These are phyloP conservation scores for Antechinus stuartii DNA, from an alignment of 2,113 vertebrate genomes.

Conservation along the genomic window DNA sequence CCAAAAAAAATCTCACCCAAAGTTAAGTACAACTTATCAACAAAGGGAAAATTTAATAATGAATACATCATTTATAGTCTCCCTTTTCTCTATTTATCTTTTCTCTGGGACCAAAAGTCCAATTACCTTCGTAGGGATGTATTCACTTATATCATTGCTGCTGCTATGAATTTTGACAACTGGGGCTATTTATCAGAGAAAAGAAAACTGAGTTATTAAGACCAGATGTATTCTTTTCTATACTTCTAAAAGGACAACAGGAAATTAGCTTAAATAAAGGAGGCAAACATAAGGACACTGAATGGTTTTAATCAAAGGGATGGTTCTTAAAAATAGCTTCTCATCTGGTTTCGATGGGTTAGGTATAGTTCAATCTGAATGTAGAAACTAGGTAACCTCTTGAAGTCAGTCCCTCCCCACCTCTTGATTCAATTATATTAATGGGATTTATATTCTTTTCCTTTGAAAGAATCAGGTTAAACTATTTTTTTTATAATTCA, in stretches of 20 bases:
- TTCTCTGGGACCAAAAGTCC: neutral
- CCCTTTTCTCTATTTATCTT: neutral
- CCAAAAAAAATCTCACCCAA: neutral
- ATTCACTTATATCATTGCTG: neutral
- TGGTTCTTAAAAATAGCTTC: conserved; percentile 29
- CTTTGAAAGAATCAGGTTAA: conserved; percentile 9
- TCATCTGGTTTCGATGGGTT: neutral
- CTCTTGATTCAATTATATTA: neutral
- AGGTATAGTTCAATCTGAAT: neutral
- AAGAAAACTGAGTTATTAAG: neutral
- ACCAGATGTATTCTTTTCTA: neutral
- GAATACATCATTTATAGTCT: neutral
- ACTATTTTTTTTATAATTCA: conserved; percentile 13
- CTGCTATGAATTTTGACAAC: neutral
- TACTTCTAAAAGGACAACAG: conserved; percentile 7
- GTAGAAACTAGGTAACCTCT: neutral
- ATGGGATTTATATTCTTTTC: neutral
- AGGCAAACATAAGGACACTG: neutral
- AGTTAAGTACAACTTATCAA: neutral
- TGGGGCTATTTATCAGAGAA: neutral
- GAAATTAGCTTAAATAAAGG: conserved; percentile 20
- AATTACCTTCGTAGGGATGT: neutral
- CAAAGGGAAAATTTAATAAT: neutral
- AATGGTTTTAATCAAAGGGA: neutral
- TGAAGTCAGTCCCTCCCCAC: neutral